Conservation (phyloP, 2,113 vertebrate species). For the Plectropomus leopardus region DNA sequence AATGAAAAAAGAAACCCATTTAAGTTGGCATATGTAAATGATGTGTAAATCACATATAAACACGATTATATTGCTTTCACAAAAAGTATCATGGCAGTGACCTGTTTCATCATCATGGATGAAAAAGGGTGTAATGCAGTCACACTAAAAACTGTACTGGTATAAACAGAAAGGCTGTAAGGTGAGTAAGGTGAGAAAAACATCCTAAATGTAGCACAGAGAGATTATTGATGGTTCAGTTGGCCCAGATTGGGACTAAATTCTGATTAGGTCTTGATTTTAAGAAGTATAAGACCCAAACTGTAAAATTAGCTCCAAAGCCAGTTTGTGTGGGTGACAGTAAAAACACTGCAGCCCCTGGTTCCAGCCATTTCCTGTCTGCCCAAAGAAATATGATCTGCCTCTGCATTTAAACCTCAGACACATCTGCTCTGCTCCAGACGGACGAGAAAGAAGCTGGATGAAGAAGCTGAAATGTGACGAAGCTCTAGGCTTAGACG, state of each 20-base stretch:
- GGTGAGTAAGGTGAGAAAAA: neutral
- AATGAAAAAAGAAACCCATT: neutral
- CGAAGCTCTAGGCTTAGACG: conserved; percentile 21
- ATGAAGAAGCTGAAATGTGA: neutral
- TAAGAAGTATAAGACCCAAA: conserved; percentile 9
- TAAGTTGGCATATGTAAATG: neutral
- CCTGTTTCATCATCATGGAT: neutral
- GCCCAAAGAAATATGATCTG: conserved; percentile 48
- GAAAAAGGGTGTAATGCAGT: neutral
- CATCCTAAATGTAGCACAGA: neutral
- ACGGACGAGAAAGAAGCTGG: neutral
- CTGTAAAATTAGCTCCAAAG: conserved; percentile 28
- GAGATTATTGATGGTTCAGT: neutral
- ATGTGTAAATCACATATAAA: neutral
- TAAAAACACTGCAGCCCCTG: neutral
- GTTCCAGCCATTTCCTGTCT: conserved; percentile 45
- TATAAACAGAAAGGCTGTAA: neutral
- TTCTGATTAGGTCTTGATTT: conserved; percentile 21
- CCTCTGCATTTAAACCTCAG: conserved; percentile 52
- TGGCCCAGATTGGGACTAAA: neutral
- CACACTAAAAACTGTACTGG: neutral
- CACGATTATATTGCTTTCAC: neutral
- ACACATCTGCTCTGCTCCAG: conserved; percentile 51
- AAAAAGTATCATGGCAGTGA: neutral
- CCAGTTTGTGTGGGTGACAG: neutral